Percentiles rank a stretch among this genome's conserved stretches.
Conservation (phyloP, 1,140 invertebrate genomes). For the Papilio xuthus region DNA sequence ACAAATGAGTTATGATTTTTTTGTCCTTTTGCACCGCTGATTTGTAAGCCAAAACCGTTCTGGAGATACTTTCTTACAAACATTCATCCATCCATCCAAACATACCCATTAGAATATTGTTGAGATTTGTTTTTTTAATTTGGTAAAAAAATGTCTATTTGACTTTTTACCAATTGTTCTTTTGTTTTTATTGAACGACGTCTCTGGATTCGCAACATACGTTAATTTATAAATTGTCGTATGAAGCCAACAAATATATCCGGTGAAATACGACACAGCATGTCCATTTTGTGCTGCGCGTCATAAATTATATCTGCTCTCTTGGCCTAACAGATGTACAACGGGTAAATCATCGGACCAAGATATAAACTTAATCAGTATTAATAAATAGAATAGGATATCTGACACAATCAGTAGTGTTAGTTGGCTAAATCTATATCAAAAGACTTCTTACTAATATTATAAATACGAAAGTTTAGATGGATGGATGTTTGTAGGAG, state of each 20-base stretch:
- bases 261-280: slow-evolving; percentile 14
- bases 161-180: no score
- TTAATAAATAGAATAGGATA: neutral
- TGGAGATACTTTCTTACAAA: neutral
- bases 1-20: neutral
- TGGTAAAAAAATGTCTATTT: no score
- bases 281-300: neutral
- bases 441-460: no score
- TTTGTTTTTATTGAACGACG: no score
- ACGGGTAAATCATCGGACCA: neutral
- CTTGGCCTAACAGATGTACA: slow-evolving; percentile 13
- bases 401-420: neutral
- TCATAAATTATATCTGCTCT: slow-evolving; percentile 12
- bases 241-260: neutral
- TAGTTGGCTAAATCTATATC: no score
- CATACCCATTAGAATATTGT: no score
- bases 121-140: no score
- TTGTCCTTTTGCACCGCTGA: neutral
- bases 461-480: no score
- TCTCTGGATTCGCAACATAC: neutral
- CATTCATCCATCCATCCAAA: no score
- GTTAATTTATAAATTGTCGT: neutral
- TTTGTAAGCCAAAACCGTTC: slow-evolving; percentile 15
- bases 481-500: no score
- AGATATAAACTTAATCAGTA: neutral